Conservation (phyloP, 2,797 vertebrate genomes). For the Silurus lanzhouensis region DNA sequence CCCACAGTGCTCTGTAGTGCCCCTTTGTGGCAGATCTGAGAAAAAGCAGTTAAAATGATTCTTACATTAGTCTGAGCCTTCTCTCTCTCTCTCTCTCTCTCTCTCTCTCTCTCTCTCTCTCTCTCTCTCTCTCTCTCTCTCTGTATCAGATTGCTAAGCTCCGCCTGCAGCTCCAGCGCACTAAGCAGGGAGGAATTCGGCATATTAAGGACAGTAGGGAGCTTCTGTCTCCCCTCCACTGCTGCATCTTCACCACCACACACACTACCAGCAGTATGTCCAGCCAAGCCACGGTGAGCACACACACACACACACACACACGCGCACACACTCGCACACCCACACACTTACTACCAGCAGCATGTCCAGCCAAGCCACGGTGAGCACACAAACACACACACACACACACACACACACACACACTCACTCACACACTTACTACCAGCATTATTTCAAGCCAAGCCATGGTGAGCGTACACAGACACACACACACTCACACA, state of each 20-base stretch:
- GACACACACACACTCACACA: not conserved
- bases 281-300: conserved; percentile 82
- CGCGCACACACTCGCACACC: not conserved
- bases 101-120: not conserved
- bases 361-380: not conserved
- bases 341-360: no score
- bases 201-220: conserved; percentile 71
- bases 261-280: conserved; percentile 71
- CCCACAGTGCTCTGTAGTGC: conserved; percentile 14
- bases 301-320: not conserved
- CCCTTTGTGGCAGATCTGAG: conserved; percentile 43
- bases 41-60: not conserved
- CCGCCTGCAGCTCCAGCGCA: conserved; percentile 83
- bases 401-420: no score
- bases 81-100: not conserved
- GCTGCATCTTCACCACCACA: conserved; percentile 64
- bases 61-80: not conserved
- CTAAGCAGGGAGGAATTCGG: conserved; percentile 80
- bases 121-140: conserved; percentile 27
- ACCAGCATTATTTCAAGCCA: conserved; percentile 76
- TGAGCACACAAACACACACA: not conserved
- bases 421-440: conserved; percentile 46
- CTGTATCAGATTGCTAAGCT: conserved; percentile 82
- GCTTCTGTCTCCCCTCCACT: conserved; percentile 78
- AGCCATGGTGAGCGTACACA: conserved; percentile 74